Conservation (phyloP, 2,113 vertebrate species). For the Microtus richardsoni region DNA sequence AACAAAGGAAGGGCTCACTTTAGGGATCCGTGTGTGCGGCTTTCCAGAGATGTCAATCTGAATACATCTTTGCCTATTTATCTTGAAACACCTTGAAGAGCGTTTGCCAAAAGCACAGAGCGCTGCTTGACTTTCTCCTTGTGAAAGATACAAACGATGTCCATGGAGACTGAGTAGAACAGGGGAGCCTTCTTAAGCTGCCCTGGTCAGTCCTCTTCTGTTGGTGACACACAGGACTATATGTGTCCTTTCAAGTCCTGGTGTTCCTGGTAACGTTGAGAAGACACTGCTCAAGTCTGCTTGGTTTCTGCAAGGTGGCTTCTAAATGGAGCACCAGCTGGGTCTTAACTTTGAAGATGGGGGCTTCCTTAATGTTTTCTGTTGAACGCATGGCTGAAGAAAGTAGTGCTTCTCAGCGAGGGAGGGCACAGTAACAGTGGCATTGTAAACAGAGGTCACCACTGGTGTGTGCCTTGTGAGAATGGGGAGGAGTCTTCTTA, state of each 20-base stretch:
- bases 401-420: neutral
- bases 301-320: constrained; percentile 8
- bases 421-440: neutral
- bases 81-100: neutral
- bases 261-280: neutral
- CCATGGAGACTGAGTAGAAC: neutral
- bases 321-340: neutral
- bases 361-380: constrained; percentile 39
- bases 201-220: neutral
- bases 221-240: neutral
- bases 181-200: neutral
- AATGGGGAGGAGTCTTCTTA: neutral
- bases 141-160: neutral
- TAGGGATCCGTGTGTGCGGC: neutral
- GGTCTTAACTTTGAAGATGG: constrained; percentile 16
- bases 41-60: neutral
- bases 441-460: neutral
- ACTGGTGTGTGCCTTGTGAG: neutral
- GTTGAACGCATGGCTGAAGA: neutral
- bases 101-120: constrained; percentile 2
- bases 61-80: constrained; percentile 9
- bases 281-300: neutral
- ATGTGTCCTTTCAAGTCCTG: neutral
- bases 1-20: neutral
- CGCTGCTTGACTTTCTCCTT: constrained; percentile 14